Evolutionary conservation across 2,888 invertebrate species (phyloP).

Genomic region (Hofmannophila pseudospretella): DNA sequence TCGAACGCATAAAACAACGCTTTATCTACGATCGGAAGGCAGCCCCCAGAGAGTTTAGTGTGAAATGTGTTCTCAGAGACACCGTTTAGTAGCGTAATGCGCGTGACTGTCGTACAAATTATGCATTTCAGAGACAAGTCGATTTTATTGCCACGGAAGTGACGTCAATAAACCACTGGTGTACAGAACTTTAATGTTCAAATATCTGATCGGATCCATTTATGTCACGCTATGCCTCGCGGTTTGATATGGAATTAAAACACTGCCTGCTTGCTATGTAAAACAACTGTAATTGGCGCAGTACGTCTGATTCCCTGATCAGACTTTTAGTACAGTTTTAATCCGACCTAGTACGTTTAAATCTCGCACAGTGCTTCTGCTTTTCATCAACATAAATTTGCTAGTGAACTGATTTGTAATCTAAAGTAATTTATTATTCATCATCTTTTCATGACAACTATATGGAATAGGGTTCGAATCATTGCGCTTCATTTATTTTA

Average conservation of each 20-base stretch:
- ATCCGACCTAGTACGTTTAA: too few species aligned
- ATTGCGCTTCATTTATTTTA: too few species aligned
- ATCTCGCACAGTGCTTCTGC: too few species aligned
- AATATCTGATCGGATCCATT: constrained; percentile 51
- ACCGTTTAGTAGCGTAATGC: constrained; percentile 74
- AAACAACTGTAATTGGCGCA: too few species aligned
- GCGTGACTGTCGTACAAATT: constrained; percentile 76
- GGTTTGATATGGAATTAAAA: constrained; percentile 42
- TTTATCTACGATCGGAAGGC: constrained; percentile 68
- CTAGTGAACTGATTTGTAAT: too few species aligned
- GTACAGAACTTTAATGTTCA: constrained; percentile 67
- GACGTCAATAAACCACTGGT: constrained; percentile 74
- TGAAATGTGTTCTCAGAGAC: constrained; percentile 75
- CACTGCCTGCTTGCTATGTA: too few species aligned
- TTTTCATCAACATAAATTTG: too few species aligned
- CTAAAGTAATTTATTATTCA: too few species aligned
- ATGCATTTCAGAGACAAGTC: constrained; percentile 73
- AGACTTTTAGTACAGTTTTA: too few species aligned
- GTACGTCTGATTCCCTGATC: too few species aligned
- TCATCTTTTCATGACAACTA: too few species aligned
- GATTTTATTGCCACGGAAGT: constrained; percentile 74
- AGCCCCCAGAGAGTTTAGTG: constrained; percentile 67
- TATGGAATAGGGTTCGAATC: too few species aligned
- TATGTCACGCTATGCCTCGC: constrained; percentile 48
- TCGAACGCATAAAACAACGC: constrained; percentile 71